Conservation (phyloP, 1,140 invertebrate genomes). For the Scaptomyza pallida region DNA sequence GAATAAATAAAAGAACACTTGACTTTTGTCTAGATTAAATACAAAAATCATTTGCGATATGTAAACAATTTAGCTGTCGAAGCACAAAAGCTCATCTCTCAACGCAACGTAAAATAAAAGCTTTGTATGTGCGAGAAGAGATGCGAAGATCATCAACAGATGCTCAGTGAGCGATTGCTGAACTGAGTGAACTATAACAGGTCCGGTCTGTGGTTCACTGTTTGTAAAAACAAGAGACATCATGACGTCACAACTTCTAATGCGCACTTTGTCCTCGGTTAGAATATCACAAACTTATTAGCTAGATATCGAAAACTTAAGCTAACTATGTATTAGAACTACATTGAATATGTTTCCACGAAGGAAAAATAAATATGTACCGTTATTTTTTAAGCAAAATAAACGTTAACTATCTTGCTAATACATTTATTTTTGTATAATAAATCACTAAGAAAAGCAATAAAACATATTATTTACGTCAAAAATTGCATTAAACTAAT, state of each 20-base stretch:
- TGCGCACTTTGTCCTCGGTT: too few relatives aligned
- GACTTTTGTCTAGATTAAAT: conserved; percentile 61
- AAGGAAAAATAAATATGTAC: not conserved
- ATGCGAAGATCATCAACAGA: conserved; percentile 15
- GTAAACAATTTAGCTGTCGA: conserved; percentile 20
- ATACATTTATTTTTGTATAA: not conserved
- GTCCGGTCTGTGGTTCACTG: conserved; percentile 1
- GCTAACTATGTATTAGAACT: too few relatives aligned
- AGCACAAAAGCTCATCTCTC: conserved; percentile 28
- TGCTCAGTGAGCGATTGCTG: conserved; percentile 17
- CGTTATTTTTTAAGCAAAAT: not conserved
- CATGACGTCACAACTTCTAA: conserved; percentile 35
- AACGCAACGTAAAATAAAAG: conserved; percentile 20
- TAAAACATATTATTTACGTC: not conserved
- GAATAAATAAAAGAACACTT: conserved; percentile 73
- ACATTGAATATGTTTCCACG: not conserved
- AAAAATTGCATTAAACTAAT: not conserved
- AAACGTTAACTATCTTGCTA: not conserved
- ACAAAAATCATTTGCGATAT: conserved; percentile 19
- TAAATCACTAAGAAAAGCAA: not conserved
- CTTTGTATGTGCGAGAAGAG: conserved; percentile 18
- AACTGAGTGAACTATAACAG: not conserved
- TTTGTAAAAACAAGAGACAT: not conserved
- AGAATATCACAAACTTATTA: too few relatives aligned
- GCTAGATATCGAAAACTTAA: too few relatives aligned